Percentiles rank a stretch among this genome's conserved stretches.
phyloP scores from a whole-genome alignment of 2,797 vertebrate species.

The Acestrorhynchus altus region DNA sequence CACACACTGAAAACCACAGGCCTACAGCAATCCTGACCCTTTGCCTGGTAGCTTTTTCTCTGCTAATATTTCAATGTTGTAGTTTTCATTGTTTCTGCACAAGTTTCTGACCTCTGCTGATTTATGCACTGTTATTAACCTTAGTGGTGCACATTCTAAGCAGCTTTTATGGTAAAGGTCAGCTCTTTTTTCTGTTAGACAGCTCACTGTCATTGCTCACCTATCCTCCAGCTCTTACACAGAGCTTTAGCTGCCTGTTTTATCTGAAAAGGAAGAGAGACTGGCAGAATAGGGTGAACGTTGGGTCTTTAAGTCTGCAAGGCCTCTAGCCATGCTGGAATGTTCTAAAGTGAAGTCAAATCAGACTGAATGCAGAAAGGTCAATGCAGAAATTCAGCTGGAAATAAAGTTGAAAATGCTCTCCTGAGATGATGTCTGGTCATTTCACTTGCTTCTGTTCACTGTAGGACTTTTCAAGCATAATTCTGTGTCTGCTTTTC shows the following conservation, averaged over 20 bases:
- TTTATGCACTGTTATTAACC: slow-evolving; percentile 15
- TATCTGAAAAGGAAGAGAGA: slow-evolving; percentile 5
- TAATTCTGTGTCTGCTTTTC: too few species aligned
- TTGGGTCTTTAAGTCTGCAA: not conserved
- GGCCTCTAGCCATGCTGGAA: slow-evolving; percentile 15
- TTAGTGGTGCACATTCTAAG: slow-evolving; percentile 33
- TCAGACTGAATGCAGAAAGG: slow-evolving; percentile 36
- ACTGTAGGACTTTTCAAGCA: not conserved
- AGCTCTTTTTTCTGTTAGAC: slow-evolving; percentile 19
- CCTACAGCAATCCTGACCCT: not conserved
- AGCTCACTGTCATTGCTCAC: not conserved
- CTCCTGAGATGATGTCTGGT: not conserved
- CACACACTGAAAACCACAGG: too few species aligned
- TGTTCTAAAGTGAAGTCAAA: slow-evolving; percentile 30
- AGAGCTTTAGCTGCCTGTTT: slow-evolving; percentile 26
- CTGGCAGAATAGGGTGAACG: not conserved
- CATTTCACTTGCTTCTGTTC: not conserved
- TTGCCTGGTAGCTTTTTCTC: not conserved
- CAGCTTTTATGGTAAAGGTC: slow-evolving; percentile 36
- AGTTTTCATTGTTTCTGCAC: slow-evolving; percentile 9
- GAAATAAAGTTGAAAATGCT: slow-evolving; percentile 31
- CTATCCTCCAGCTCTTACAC: not conserved
- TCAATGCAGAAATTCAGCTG: slow-evolving; percentile 24
- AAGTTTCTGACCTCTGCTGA: slow-evolving; percentile 11
- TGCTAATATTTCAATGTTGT: not conserved